These are phyloP conservation scores for Atta colombica DNA, from an alignment of 1,140 invertebrate genomes.

Conservation along the genomic window DNA sequence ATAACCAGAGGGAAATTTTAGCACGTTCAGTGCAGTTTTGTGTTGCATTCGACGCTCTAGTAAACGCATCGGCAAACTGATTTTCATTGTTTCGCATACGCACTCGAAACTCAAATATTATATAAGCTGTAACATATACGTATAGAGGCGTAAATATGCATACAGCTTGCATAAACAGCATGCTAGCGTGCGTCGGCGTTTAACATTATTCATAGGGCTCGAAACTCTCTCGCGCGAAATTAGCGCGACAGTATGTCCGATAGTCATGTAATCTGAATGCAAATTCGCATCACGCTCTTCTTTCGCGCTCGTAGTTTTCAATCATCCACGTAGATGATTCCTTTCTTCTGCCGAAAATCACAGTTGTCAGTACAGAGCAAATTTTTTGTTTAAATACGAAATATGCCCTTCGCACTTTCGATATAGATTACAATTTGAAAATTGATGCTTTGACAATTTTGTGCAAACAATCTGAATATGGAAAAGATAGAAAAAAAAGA, in stretches of 20 bases:
- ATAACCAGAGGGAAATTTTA: not conserved
- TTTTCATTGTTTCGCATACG: slow-evolving; percentile 63
- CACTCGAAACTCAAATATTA: slow-evolving; percentile 60
- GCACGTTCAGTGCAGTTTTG: slow-evolving; percentile 24
- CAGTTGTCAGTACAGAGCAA: not conserved
- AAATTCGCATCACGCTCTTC: slow-evolving; percentile 46
- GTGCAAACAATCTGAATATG: not conserved
- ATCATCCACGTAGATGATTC: slow-evolving; percentile 44
- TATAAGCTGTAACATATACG: slow-evolving; percentile 49
- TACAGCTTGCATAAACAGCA: slow-evolving; percentile 65
- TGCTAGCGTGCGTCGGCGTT: slow-evolving; percentile 40
- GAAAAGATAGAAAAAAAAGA: not conserved
- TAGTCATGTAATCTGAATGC: slow-evolving; percentile 59
- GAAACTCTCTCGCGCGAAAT: slow-evolving; percentile 62
- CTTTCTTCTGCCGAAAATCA: slow-evolving; percentile 7
- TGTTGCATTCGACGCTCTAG: slow-evolving; percentile 39
- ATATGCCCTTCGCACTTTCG: not conserved
- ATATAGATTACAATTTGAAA: not conserved
- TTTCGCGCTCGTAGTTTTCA: slow-evolving; percentile 47
- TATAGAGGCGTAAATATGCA: slow-evolving; percentile 66
- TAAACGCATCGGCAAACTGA: slow-evolving; percentile 53
- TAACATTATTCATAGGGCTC: slow-evolving; percentile 67
- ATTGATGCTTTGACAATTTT: not conserved
- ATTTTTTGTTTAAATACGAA: not conserved
- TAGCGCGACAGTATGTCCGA: slow-evolving; percentile 62